Percentiles rank a stretch among this genome's conserved stretches.
Evolutionary conservation across 1,140 invertebrate genomes (phyloP).

Genomic region (Monochamus saltuarius): DNA sequence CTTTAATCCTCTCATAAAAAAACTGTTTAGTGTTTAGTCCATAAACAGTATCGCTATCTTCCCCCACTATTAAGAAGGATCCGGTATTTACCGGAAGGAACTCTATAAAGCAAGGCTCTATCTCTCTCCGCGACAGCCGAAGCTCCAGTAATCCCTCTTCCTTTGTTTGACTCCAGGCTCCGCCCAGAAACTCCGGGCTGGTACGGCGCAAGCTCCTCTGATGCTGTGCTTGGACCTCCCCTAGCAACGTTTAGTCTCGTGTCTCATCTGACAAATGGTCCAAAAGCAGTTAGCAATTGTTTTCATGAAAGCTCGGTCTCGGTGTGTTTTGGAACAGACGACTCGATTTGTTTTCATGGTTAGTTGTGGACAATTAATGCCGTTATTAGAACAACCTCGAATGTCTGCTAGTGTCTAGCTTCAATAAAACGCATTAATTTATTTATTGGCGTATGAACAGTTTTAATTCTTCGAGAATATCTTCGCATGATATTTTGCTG

Average conservation of each 20-base stretch:
- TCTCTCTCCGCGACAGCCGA: slow-evolving; percentile 24
- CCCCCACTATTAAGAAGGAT: slow-evolving; percentile 43
- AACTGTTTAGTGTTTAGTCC: slow-evolving; percentile 51
- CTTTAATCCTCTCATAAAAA: slow-evolving; percentile 49
- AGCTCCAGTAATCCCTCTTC: slow-evolving; percentile 7
- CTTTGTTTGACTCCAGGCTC: slow-evolving; percentile 15
- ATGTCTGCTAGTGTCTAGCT: too few relatives aligned
- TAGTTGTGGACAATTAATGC: slow-evolving; percentile 1
- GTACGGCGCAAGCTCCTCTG: slow-evolving; percentile 31
- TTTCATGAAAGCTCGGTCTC: slow-evolving; percentile 11
- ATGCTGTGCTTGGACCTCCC: slow-evolving; percentile 41
- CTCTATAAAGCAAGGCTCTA: slow-evolving; percentile 15
- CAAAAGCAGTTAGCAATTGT: slow-evolving; percentile 20
- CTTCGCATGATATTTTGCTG: too few relatives aligned
- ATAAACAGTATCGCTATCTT: slow-evolving; percentile 50
- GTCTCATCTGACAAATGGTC: slow-evolving; percentile 27
- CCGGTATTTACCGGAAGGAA: slow-evolving; percentile 41
- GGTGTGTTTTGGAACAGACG: slow-evolving; percentile 4
- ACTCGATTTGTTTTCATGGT: slow-evolving; percentile 4
- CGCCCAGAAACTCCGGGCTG: slow-evolving; percentile 32
- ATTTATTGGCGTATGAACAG: too few relatives aligned
- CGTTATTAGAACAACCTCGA: neutral
- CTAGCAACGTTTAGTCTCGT: slow-evolving; percentile 46
- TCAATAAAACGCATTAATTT: too few relatives aligned
- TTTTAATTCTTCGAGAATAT: too few relatives aligned